A percentile compares a stretch with the other conserved stretches of the same genome.
phyloP scores from a whole-genome alignment of 2,797 vertebrate species.

The Crotalus adamanteus region DNA sequence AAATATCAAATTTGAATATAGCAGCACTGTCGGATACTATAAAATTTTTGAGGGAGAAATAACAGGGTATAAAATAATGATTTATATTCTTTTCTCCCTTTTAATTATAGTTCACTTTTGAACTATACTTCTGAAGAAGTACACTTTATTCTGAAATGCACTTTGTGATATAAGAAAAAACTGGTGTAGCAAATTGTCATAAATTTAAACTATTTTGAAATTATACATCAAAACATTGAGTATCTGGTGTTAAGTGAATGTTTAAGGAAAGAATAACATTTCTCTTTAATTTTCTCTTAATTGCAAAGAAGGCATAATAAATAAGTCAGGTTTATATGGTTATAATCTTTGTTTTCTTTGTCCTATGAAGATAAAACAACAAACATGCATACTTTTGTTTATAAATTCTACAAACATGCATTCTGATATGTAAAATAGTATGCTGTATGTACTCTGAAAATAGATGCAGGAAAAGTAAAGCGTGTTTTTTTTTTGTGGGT shows the following conservation, averaged over 20 bases:
- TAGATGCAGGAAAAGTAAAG: background rate
- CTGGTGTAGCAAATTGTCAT: background rate
- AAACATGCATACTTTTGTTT: background rate
- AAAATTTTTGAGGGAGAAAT: background rate
- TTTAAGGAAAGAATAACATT: constrained; percentile 19
- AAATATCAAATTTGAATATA: background rate
- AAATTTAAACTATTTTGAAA: background rate
- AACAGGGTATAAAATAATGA: background rate
- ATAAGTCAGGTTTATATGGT: constrained; percentile 41
- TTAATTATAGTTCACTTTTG: background rate
- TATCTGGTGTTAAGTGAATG: background rate
- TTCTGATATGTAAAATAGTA: background rate
- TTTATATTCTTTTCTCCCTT: background rate
- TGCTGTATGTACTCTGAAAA: background rate
- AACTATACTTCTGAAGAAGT: background rate
- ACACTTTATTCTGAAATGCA: background rate
- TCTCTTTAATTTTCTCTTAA: constrained; percentile 46
- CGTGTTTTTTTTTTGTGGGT: background rate
- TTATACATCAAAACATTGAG: background rate
- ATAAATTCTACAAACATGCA: background rate
- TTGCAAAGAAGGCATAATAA: constrained; percentile 48
- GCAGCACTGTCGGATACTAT: background rate
- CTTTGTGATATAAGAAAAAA: background rate
- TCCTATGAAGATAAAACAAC: background rate
- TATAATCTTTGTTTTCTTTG: background rate